Conservation (phyloP, 2,797 vertebrate species). For the Vultur gryphus region DNA sequence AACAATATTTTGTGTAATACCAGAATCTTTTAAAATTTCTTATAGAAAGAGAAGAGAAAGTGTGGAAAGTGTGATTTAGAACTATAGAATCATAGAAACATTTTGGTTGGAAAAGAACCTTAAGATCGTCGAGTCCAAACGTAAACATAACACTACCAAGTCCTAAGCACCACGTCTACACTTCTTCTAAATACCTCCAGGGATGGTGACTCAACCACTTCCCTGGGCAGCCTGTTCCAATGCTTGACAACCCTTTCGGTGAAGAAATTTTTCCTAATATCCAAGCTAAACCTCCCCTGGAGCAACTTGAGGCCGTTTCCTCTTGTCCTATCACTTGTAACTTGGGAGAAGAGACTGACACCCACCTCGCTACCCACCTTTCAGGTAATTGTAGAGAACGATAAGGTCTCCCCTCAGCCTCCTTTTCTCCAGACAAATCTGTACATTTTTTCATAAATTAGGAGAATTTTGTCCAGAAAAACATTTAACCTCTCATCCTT, state of each 20-base stretch:
- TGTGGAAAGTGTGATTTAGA: neutral
- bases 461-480: neutral
- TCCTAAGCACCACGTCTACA: neutral
- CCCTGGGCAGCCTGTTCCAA: neutral
- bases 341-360: neutral
- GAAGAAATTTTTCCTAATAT: neutral
- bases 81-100: neutral
- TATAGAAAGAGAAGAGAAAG: neutral
- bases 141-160: neutral
- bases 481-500: neutral
- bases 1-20: neutral
- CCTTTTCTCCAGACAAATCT: neutral
- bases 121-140: neutral
- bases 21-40: neutral
- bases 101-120: neutral
- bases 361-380: neutral
- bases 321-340: neutral
- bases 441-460: neutral
- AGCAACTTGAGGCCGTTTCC: neutral
- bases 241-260: neutral
- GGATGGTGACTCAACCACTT: neutral
- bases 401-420: neutral
- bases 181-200: neutral
- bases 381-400: neutral
- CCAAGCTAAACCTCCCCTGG: neutral